A percentile compares a stretch with the other conserved stretches of the same genome.
These are phyloP conservation scores for Dysmachus trigonus DNA, from an alignment of 2,888 invertebrate species.

Conservation along the genomic window DNA sequence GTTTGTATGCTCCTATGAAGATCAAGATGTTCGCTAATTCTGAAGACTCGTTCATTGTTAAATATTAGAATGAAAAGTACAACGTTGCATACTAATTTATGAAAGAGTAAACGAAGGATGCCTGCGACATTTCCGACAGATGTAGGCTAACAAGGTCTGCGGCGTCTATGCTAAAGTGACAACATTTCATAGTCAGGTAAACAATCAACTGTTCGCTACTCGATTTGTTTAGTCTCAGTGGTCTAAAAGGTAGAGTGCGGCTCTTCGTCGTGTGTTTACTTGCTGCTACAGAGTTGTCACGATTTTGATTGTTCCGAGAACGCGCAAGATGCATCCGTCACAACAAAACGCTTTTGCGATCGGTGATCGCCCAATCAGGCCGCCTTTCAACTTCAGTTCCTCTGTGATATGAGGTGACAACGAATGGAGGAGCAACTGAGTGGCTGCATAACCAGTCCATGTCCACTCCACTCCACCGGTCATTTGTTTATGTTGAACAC, in stretches of 20 bases:
- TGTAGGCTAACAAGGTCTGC: not conserved
- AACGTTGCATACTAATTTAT: not conserved
- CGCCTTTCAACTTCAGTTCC: not conserved
- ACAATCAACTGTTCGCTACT: not conserved
- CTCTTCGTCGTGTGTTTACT: not conserved
- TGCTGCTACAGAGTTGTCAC: not conserved
- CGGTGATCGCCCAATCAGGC: not conserved
- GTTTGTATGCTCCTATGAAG: not conserved
- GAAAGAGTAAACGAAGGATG: not conserved
- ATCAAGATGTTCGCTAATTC: not conserved
- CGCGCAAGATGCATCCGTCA: not conserved
- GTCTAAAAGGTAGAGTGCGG: not conserved
- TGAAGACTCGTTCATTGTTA: not conserved
- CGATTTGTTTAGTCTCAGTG: not conserved
- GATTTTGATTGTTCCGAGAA: not conserved
- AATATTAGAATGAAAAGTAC: not conserved
- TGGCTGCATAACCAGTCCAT: not conserved
- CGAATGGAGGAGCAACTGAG: slow-evolving; percentile 11
- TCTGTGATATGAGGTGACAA: slow-evolving; percentile 26
- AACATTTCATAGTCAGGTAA: not conserved
- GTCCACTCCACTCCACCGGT: not conserved
- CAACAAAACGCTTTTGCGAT: not conserved
- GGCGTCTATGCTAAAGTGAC: not conserved
- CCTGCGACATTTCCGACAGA: not conserved
- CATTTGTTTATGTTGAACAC: slow-evolving; percentile 14